Evolutionary conservation across 1,140 invertebrate genomes (phyloP).

Genomic region (Heliconius nattereri): DNA sequence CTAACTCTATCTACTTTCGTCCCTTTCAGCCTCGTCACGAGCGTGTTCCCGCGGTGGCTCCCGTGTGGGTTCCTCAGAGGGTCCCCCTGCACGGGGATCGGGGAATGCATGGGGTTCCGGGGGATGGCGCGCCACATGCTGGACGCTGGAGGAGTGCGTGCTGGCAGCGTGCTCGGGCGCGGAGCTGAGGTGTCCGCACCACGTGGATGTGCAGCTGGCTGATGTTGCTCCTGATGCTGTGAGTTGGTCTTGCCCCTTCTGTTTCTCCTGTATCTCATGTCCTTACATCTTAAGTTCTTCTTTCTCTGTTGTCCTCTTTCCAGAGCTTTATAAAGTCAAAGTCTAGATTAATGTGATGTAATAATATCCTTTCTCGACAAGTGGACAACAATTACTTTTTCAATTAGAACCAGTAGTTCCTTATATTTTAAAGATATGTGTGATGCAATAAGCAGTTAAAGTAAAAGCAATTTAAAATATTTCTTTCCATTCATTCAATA

Average conservation of each 20-base stretch:
- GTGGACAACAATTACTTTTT: too few species aligned
- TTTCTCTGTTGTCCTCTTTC: not conserved
- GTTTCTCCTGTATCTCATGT: not conserved
- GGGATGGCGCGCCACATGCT: conserved; percentile 86
- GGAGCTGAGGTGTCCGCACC: conserved; percentile 86
- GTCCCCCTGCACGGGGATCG: conserved; percentile 81
- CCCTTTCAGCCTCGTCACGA: conserved; percentile 82
- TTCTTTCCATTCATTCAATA: too few species aligned
- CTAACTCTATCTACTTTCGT: not conserved
- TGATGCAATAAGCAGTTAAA: too few species aligned
- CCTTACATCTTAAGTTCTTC: not conserved
- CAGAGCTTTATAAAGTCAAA: too few species aligned
- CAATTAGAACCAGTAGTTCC: too few species aligned
- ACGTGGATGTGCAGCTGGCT: conserved; percentile 86
- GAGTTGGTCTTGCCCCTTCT: conserved; percentile 8
- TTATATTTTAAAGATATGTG: too few species aligned
- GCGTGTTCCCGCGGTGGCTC: conserved; percentile 21
- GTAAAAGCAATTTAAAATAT: too few species aligned
- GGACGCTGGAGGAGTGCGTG: conserved; percentile 98
- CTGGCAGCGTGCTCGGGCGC: conserved; percentile 86
- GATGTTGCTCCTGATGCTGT: conserved; percentile 87
- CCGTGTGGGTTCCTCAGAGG: conserved; percentile 89
- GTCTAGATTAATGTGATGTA: too few species aligned
- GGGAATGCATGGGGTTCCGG: conserved; percentile 88
- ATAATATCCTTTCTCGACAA: too few species aligned